Conservation (phyloP, 2,888 invertebrate genomes). For the Heliconius hortense region DNA sequence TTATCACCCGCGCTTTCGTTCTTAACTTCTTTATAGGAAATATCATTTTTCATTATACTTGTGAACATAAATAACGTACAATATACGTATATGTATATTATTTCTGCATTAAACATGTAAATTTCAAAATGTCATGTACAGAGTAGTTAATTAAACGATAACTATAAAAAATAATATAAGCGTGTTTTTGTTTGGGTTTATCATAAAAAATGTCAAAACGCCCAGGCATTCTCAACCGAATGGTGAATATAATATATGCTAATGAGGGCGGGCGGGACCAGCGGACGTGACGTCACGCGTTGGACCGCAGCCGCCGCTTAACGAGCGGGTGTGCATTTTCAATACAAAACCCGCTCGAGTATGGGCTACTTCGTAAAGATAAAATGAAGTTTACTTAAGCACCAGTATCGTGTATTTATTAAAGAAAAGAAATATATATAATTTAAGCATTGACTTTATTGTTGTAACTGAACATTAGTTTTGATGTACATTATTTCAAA, state of each 20-base stretch:
- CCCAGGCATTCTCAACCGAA: conserved; percentile 68
- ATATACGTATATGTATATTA: not conserved
- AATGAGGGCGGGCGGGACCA: conserved; percentile 72
- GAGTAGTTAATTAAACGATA: conserved; percentile 6
- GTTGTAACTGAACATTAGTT: not conserved
- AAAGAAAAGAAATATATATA: not conserved
- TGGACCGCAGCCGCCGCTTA: conserved; percentile 74
- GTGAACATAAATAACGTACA: not conserved
- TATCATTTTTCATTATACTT: not conserved
- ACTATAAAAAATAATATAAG: conserved; percentile 17
- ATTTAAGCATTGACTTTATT: not conserved
- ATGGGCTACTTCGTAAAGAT: conserved; percentile 36
- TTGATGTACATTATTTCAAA: not conserved
- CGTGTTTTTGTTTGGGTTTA: conserved; percentile 45
- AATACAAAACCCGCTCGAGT: conserved; percentile 58
- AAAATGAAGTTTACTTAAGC: conserved; percentile 35
- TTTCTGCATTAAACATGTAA: not conserved
- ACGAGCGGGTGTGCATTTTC: conserved; percentile 76
- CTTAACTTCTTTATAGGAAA: not conserved
- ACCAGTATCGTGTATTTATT: conserved; percentile 19
- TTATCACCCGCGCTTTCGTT: not conserved
- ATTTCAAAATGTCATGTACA: not conserved
- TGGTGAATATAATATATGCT: conserved; percentile 80
- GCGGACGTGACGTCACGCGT: conserved; percentile 77
- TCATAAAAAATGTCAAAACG: conserved; percentile 69